Base-by-base conservation (phyloP, 2,113 vertebrate species). In the Xiphophorus hellerii region DNA sequence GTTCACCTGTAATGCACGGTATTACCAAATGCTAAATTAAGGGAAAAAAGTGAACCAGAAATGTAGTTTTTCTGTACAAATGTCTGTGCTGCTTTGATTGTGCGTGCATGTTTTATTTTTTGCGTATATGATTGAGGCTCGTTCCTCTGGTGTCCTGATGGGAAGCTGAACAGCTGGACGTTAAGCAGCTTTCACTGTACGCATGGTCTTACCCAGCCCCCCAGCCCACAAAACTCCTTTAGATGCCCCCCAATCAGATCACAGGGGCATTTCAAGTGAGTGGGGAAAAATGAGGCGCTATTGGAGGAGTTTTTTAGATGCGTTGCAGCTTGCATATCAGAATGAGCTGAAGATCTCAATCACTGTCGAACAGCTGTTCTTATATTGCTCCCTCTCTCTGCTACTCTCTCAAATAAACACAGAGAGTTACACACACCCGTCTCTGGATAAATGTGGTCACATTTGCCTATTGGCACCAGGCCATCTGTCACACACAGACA, bases 401-500 rank as follows among this genome's bases (percentile, higher is more conserved):
- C 44, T 6, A 3, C 22, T 58, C n/a, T 58, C 39, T n/a, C 14
- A 35, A 2, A 63, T 29, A 29, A 12, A 31, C 71, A 64, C 44
- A 48, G 15, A 48, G 68, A 83, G 71, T 68, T 68, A 72, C 66
- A 82, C 75, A 82, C 62, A 64, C 76, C 66, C 74, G 85, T 77
- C 78, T 90, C 83, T 89, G 87, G 83, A 93, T 93, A 87, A 90
- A 88, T 88, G 88, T 89, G 81, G 80, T 88, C 90, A 87, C 90
- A 90, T 91, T 86, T 81, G 85, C 89, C 81, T 85, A 35, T 90
- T 93, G 94, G 91, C 93, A 90, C 77, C 29, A 76, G 73, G 88
- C 92, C 93, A 94, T 93, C 92, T 93, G 92, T 93, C 93, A 93
- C 87, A 93, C 87, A 85, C 87, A 88, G 88, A 90, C 87, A 80